Base-by-base conservation (phyloP, 2,113 vertebrate genomes). In the Ondatra zibethicus region DNA sequence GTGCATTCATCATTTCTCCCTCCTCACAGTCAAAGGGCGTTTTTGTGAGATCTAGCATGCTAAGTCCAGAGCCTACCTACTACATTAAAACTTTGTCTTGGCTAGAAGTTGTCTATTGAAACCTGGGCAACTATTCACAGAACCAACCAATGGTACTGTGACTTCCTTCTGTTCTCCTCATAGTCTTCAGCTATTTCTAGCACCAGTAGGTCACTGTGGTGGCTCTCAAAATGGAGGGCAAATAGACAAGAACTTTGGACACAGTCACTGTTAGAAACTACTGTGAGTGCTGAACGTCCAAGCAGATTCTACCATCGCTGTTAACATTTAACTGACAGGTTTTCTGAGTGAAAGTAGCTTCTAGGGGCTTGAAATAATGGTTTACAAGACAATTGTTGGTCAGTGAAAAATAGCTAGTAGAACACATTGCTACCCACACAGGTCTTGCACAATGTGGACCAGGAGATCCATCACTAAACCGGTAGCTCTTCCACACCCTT, bases 341-440 rank as follows among this genome's bases (percentile, higher is more conserved):
- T 33, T 85, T 65, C 31, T 33, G 17, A 7, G 10, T 31, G 50
- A 55, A 12, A 61, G 17, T 98, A 97, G 99, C 99, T 99, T 99
- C 99, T 98, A 99, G 99, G 97, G 99, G 98, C 98, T 99, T 99
- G 98, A 99, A 99, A 39, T 99, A 99, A 92, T 99, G 99, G 97
- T 99, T 99, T 52, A 99, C 99, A 96, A 99, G 99, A 94, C 99
- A 99, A 97, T 99, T 99, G 97, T 99, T 99, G 93, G 99, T 99
- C 97, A 99, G n/a, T 39, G 99, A 96, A 99, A 99, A 98, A 99
- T 99, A n/a, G 99, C 99, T 99, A 99, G 50, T 99, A 99, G 98
- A 99, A 99, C 98, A 99, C 2, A 33, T 66, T 65, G 5, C 31
- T 9, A 66, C 31, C 58, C 14, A 45, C 7, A 31, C 8, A 63